These are phyloP conservation scores for Zaprionus davidi DNA, from an alignment of 1,140 invertebrate species.

Conservation along the genomic window DNA sequence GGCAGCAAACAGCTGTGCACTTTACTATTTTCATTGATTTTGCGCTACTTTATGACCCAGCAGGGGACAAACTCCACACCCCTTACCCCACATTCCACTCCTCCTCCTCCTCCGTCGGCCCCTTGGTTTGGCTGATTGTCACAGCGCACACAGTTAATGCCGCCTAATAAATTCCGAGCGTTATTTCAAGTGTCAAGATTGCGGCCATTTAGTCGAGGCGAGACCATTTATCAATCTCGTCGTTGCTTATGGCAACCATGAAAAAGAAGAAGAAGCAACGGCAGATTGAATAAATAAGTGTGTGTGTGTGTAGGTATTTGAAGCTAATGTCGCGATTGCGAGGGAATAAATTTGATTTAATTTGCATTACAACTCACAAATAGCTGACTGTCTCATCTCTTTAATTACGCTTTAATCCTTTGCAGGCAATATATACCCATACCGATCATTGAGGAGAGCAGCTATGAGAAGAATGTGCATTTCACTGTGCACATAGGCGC, in stretches of 20 bases:
- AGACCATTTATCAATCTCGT: constrained; percentile 61
- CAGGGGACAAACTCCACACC: not conserved
- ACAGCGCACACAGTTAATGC: constrained; percentile 46
- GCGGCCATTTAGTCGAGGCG: constrained; percentile 53
- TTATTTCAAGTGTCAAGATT: constrained; percentile 72
- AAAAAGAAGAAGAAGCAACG: not conserved
- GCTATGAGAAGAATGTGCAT: constrained; percentile 98
- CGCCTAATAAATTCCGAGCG: constrained; percentile 68
- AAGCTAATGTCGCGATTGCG: constrained; percentile 15
- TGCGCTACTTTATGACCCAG: constrained; percentile 17
- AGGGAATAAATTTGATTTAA: constrained; percentile 32
- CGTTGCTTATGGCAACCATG: constrained; percentile 33
- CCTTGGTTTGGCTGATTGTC: constrained; percentile 22
- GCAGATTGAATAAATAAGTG: constrained; percentile 1
- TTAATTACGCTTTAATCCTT: constrained; percentile 63
- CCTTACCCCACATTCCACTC: not conserved
- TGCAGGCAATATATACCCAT: constrained; percentile 94
- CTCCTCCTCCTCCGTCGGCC: not conserved
- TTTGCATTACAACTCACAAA: constrained; percentile 17
- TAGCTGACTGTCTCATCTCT: constrained; percentile 16
- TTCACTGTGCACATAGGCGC: constrained; percentile 96
- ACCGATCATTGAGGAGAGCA: constrained; percentile 97
- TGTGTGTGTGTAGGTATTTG: constrained; percentile 8
- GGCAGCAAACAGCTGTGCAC: constrained; percentile 15
- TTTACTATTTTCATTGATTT: constrained; percentile 43